Conservation (phyloP, 2,113 vertebrate genomes). For the Odontesthes bonariensis region DNA sequence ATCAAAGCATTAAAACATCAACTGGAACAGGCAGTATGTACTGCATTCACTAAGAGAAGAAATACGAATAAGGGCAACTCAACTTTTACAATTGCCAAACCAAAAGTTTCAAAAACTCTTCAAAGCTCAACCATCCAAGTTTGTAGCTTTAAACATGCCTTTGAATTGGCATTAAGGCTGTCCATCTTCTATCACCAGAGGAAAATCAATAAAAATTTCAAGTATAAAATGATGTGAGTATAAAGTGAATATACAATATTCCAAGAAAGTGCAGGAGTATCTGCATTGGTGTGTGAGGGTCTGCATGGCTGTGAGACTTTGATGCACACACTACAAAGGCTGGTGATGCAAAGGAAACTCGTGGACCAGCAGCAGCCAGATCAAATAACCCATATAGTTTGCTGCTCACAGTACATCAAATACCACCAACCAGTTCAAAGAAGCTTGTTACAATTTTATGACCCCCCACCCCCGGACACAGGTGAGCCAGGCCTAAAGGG, state of each 20-base stretch:
- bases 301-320: slow-evolving; percentile 1
- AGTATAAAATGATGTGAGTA: neutral
- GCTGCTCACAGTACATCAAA: slow-evolving; percentile 63
- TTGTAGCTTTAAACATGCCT: neutral
- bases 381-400: slow-evolving; percentile 47
- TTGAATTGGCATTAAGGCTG: neutral
- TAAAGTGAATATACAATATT: slow-evolving; percentile 2
- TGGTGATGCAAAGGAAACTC: slow-evolving; percentile 48
- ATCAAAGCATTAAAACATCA: neutral
- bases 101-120: slow-evolving; percentile 19
- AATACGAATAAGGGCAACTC: neutral
- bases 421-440: slow-evolving; percentile 69
- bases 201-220: neutral
- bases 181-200: neutral
- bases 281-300: neutral
- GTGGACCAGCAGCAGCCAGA: slow-evolving; percentile 41
- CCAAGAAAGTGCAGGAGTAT: neutral
- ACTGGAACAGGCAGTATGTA: neutral
- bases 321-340: slow-evolving; percentile 56
- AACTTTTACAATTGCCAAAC: neutral
- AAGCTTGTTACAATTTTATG: slow-evolving; percentile 57
- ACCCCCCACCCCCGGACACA: slow-evolving; percentile 37
- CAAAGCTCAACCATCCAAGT: neutral
- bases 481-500: slow-evolving; percentile 2
- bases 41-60: neutral